Evolutionary conservation across 2,888 invertebrate species (phyloP), one percentile per base, ranked within the genome.

Genomic region (Nomada goodeniana): DNA sequence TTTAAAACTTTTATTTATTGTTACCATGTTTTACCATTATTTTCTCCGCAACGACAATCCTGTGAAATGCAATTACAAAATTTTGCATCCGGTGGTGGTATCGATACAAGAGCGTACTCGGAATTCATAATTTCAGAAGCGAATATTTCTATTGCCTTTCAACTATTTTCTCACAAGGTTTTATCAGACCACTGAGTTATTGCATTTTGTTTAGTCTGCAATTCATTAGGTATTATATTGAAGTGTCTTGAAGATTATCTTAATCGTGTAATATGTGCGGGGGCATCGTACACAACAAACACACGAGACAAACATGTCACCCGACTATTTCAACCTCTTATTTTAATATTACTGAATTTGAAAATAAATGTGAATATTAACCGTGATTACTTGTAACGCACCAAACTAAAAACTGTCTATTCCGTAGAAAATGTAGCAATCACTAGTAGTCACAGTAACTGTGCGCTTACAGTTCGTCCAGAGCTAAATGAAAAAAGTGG

Each of bases 11-110:
- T 3, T n/a, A 7, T 53, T 10, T n/a, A 11, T 53, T 20, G 20
- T 53, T 10, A 7, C 9, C 11, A 10, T 29, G 65, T 23, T 68
- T 84, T 80, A 88, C 89, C 87, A 68, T 86, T 84, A 2, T 74
- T 73, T 80, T 86, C 88, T 9, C 82, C 85, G 9, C 89, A 89
- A 64, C 64, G 29, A 76, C 89, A 89, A 20, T 82, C 65, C 13
- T 55, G 68, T 23, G 20, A 36, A 9, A 3, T 44, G 61, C 89
- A 89, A 18, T 50, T 61, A 64, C 89, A 89, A 63, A 83, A 88
- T 26, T 42, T 83, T 60, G 68, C 76, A 55, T 60, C 81, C 42
- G 80, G 55, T 11, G 52, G 10, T 1, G 36, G 36, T 7, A 83
- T 47, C 59, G 26, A 57, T 23, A 59, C n/a, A n/a, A 75, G 65